Percentiles rank a stretch among this genome's conserved stretches.
These are phyloP conservation scores for Malurus cyaneus DNA, from an alignment of 2,113 vertebrate species.

Conservation along the genomic window DNA sequence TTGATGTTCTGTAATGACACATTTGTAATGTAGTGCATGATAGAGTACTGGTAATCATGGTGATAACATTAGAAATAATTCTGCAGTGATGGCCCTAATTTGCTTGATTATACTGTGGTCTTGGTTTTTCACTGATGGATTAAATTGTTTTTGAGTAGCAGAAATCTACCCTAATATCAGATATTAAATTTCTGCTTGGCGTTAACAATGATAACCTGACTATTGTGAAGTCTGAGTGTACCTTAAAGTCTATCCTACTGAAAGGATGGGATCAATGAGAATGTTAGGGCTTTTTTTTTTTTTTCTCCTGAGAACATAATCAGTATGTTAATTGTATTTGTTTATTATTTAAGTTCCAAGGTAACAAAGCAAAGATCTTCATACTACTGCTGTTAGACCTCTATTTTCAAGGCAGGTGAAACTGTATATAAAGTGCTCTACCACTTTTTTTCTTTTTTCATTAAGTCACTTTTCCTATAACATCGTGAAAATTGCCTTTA, in stretches of 20 bases:
- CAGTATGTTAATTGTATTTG: not conserved
- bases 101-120: not conserved
- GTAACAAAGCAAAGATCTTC: not conserved
- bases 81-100: not conserved
- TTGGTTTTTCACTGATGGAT: not conserved
- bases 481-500: not conserved
- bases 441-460: not conserved
- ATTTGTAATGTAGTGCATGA: not conserved
- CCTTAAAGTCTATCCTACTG: not conserved
- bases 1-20: not conserved
- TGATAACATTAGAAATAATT: not conserved
- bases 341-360: not conserved
- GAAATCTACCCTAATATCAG: not conserved
- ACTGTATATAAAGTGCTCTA: not conserved
- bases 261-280: not conserved
- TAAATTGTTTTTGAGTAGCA: not conserved
- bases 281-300: not conserved
- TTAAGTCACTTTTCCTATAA: not conserved
- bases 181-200: not conserved
- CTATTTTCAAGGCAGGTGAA: not conserved
- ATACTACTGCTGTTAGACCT: not conserved
- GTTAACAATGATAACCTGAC: not conserved
- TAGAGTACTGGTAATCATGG: not conserved
- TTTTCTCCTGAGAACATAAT: not conserved
- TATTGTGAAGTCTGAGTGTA: not conserved